Percentiles rank a stretch among this genome's conserved stretches.
Evolutionary conservation across 37 sponge, comb jelly and placozoan species (phyloP).

Genomic region (Lycopodina hypogea): DNA sequence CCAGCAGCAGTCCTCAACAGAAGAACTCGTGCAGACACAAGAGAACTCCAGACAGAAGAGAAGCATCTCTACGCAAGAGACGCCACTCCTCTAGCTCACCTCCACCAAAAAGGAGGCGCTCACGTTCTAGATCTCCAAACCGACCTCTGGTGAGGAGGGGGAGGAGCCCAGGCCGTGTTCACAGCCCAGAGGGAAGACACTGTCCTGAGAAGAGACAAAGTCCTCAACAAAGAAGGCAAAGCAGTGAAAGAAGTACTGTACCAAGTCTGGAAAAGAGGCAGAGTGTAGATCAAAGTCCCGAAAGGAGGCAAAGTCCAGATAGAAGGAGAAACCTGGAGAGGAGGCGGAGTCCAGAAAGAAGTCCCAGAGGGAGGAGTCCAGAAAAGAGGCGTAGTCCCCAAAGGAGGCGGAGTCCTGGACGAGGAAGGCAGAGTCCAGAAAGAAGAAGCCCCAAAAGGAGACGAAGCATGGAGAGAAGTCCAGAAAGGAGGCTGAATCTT

Average conservation of each 20-base stretch:
- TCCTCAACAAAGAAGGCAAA: constrained; percentile 9
- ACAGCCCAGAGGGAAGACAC: neutral
- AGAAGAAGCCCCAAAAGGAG: neutral
- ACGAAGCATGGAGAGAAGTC: constrained; percentile 15
- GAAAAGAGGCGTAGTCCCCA: neutral
- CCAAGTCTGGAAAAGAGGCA: neutral
- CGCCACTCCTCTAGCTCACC: constrained; percentile 10
- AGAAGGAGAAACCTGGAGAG: neutral
- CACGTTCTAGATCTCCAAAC: constrained; percentile 21
- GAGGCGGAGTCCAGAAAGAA: neutral
- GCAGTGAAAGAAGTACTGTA: neutral
- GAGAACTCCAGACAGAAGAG: neutral
- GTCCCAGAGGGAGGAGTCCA: constrained; percentile 16
- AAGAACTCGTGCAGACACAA: neutral
- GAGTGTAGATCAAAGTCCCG: neutral
- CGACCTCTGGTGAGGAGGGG: neutral
- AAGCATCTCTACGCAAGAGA: neutral
- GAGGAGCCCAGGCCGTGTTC: neutral
- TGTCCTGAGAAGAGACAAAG: neutral
- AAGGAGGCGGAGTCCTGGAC: constrained; percentile 1
- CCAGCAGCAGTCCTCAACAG: constrained; percentile 8
- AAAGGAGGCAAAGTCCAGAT: neutral
- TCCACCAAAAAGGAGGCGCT: neutral
- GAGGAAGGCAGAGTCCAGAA: neutral
- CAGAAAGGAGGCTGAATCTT: neutral